These are phyloP conservation scores for Xerus inauris DNA, from an alignment of 2,113 vertebrate genomes.

Conservation along the genomic window DNA sequence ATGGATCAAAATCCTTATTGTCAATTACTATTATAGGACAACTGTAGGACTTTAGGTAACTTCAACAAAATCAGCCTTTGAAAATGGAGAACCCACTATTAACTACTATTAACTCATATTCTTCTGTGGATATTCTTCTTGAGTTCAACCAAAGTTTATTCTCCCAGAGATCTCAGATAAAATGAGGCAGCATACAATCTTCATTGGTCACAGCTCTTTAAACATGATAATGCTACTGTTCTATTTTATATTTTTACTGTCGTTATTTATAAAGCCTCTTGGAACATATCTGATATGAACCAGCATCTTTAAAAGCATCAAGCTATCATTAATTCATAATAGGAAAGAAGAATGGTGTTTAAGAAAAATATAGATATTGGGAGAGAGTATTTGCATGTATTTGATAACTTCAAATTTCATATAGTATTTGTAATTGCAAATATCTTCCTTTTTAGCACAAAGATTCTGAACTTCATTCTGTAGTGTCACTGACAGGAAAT, in stretches of 20 bases:
- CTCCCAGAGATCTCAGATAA: background rate
- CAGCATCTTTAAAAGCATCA: constrained; percentile 42
- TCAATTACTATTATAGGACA: background rate
- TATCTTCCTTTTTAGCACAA: background rate
- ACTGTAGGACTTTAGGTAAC: background rate
- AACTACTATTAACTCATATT: background rate
- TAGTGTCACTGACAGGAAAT: constrained; percentile 16
- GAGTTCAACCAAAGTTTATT: background rate
- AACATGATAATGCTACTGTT: background rate
- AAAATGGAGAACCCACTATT: background rate
- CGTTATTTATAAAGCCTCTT: background rate
- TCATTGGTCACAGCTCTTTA: background rate
- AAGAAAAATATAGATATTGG: background rate
- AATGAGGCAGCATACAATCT: background rate
- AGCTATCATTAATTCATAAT: background rate
- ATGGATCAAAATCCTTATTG: background rate
- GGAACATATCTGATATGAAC: background rate
- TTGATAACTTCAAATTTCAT: background rate
- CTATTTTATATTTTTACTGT: background rate
- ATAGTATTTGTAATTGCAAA: background rate
- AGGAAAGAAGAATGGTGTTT: constrained; percentile 10
- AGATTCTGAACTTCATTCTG: constrained; percentile 18
- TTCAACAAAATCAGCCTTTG: background rate
- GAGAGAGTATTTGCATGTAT: background rate
- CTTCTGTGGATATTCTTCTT: background rate